A percentile compares a stretch with the other conserved stretches of the same genome.
phyloP scores from a whole-genome alignment of 2,888 invertebrate genomes.

The Microctonus brassicae region DNA sequence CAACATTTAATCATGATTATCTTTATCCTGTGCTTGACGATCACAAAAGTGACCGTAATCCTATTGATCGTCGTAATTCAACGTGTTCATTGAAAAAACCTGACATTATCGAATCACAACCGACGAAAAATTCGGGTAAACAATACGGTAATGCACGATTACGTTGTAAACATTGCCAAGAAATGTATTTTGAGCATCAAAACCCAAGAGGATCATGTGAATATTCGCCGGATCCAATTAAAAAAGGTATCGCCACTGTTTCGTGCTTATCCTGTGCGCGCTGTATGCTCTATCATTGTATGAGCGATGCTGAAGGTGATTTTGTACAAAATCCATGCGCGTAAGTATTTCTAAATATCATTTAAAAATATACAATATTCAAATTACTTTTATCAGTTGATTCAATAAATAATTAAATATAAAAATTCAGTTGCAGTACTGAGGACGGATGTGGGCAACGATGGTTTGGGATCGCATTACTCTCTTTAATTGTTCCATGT shows the following conservation, averaged over 20 bases:
- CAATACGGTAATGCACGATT: conserved; percentile 67
- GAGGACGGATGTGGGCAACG: conserved; percentile 82
- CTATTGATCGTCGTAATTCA: conserved; percentile 60
- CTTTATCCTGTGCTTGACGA: conserved; percentile 83
- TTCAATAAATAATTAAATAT: background rate
- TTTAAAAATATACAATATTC: background rate
- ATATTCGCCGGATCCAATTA: conserved; percentile 88
- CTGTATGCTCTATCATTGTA: conserved; percentile 94
- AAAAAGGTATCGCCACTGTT: conserved; percentile 83
- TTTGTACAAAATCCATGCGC: conserved; percentile 88
- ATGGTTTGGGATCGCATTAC: conserved; percentile 88
- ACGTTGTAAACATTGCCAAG: conserved; percentile 81
- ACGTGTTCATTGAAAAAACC: conserved; percentile 76
- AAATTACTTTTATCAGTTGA: background rate
- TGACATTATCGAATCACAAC: conserved; percentile 72
- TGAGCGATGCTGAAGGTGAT: conserved; percentile 91
- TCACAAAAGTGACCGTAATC: conserved; percentile 63
- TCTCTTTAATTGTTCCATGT: conserved; percentile 91
- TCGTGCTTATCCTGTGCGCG: conserved; percentile 90
- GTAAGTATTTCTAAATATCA: conserved; percentile 45
- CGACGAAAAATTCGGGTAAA: conserved; percentile 64
- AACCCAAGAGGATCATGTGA: conserved; percentile 90
- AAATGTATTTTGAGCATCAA: conserved; percentile 84
- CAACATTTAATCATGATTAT: conserved; percentile 86
- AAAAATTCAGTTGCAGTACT: conserved; percentile 61